phyloP scores from a whole-genome alignment of 2,888 invertebrate genomes.

The Venusia cambrica region DNA sequence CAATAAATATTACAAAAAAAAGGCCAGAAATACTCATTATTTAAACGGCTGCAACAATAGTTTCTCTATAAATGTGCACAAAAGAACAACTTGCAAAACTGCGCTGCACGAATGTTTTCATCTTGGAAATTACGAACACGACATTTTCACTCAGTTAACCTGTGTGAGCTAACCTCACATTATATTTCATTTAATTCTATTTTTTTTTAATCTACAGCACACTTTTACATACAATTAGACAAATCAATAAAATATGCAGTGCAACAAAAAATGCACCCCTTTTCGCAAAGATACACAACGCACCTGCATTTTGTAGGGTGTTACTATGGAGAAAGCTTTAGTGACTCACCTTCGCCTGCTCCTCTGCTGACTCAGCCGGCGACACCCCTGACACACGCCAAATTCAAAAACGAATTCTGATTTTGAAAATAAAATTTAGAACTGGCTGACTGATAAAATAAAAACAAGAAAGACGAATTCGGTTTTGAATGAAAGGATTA shows the following conservation, averaged over 20 bases:
- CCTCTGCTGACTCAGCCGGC: slow-evolving; percentile 69
- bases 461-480: slow-evolving; percentile 19
- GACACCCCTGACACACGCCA: slow-evolving; percentile 58
- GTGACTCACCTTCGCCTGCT: slow-evolving; percentile 70
- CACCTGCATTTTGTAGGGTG: slow-evolving; percentile 54
- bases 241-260: slow-evolving; percentile 3
- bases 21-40: too few relatives aligned
- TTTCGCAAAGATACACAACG: slow-evolving; percentile 24
- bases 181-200: too few relatives aligned
- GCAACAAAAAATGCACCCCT: slow-evolving; percentile 18
- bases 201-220: too few relatives aligned
- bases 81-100: too few relatives aligned
- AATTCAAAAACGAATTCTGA: slow-evolving; percentile 25
- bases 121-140: too few relatives aligned
- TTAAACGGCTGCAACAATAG: too few relatives aligned
- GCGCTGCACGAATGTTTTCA: too few relatives aligned
- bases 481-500: slow-evolving; percentile 8
- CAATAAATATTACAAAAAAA: too few relatives aligned
- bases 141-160: too few relatives aligned
- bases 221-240: not conserved
- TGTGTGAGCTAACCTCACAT: too few relatives aligned
- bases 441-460: slow-evolving; percentile 13
- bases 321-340: slow-evolving; percentile 69
- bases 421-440: slow-evolving; percentile 24
- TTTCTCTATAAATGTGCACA: too few relatives aligned